Evolutionary conservation across 2,113 vertebrate genomes (phyloP).

Genomic region (Amphilophus citrinellus): DNA sequence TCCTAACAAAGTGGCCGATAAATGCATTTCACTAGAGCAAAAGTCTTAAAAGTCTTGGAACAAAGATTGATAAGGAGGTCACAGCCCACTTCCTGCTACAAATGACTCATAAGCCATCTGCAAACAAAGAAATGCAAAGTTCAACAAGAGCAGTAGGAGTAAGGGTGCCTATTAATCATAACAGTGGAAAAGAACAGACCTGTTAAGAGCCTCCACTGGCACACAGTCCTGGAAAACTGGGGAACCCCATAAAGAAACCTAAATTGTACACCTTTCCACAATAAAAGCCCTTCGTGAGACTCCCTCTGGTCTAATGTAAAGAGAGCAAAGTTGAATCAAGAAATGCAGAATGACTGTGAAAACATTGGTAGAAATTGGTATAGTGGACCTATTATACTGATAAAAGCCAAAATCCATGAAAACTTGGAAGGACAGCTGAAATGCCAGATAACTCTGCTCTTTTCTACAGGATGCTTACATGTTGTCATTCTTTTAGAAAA

Average conservation of each 20-base stretch:
- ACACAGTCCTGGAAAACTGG: constrained; percentile 8
- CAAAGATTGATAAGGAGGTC: background rate
- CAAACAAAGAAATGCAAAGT: background rate
- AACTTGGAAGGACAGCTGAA: background rate
- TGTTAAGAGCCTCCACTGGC: background rate
- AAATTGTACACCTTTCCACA: constrained; percentile 4
- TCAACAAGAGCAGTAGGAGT: background rate
- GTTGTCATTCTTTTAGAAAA: background rate
- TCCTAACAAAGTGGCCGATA: background rate
- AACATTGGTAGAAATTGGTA: background rate
- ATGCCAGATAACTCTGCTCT: background rate
- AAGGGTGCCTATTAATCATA: background rate
- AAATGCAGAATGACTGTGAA: background rate
- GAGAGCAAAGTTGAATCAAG: background rate
- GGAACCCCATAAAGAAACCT: background rate
- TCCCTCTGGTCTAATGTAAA: background rate
- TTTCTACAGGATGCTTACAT: background rate
- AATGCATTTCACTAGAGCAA: background rate
- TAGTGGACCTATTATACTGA: background rate
- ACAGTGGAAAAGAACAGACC: constrained; percentile 2
- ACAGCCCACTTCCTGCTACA: background rate
- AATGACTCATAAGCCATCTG: background rate
- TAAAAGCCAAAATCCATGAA: background rate
- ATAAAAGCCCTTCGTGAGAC: background rate
- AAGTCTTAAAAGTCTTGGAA: constrained; percentile 6